Evolutionary conservation across 2,113 vertebrate species (phyloP).

Genomic region (Centropus bengalensis): DNA sequence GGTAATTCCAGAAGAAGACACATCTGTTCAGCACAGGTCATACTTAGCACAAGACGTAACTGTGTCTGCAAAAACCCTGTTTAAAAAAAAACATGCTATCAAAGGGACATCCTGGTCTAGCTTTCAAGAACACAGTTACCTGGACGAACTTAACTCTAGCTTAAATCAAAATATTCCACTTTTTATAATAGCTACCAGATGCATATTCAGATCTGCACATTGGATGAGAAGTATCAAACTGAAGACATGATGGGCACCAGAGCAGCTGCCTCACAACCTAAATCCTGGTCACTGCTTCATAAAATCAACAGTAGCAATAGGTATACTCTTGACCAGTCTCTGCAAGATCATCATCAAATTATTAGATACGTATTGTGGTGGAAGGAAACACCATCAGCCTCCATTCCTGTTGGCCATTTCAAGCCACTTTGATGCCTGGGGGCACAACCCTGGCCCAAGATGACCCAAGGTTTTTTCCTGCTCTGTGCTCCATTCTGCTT

Average conservation of each 20-base stretch:
- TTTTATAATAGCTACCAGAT: not conserved
- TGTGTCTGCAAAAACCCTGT: too few species aligned
- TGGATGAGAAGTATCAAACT: not conserved
- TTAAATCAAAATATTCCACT: too few species aligned
- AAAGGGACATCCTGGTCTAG: too few species aligned
- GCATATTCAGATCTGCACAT: not conserved
- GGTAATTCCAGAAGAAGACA: too few species aligned
- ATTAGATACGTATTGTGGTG: not conserved
- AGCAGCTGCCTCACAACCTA: not conserved
- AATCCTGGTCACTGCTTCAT: not conserved
- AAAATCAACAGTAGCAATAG: not conserved
- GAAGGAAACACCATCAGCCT: not conserved
- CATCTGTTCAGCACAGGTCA: too few species aligned
- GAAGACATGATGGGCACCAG: not conserved
- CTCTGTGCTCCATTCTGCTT: not conserved
- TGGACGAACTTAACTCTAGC: too few species aligned
- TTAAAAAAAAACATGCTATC: too few species aligned
- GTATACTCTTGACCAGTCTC: not conserved
- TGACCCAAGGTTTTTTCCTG: not conserved
- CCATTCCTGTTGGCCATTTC: not conserved
- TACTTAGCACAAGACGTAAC: too few species aligned
- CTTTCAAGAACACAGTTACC: too few species aligned
- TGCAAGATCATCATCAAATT: not conserved
- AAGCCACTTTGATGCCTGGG: not conserved
- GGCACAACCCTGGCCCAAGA: not conserved